Conservation (phyloP, 1,140 invertebrate species). For the Elymnias hypermnestra region DNA sequence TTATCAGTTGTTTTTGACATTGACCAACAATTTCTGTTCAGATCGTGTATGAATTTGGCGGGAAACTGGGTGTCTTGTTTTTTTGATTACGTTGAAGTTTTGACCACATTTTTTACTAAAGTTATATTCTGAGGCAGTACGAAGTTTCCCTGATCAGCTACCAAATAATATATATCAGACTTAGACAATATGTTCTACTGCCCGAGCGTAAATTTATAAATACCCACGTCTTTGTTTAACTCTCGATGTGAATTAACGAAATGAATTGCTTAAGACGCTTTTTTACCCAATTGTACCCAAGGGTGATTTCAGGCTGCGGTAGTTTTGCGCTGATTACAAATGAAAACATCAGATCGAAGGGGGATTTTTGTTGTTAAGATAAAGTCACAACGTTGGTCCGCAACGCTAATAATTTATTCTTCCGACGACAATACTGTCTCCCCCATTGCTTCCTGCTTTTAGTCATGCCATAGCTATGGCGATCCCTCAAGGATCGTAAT, state of each 20-base stretch:
- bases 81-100: too few relatives aligned
- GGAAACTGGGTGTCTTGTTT: too few relatives aligned
- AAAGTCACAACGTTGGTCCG: constrained; percentile 55
- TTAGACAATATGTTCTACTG: too few relatives aligned
- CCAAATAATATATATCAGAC: too few relatives aligned
- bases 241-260: constrained; percentile 22
- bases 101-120: too few relatives aligned
- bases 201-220: too few relatives aligned
- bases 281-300: constrained; percentile 27
- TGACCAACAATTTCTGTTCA: too few relatives aligned
- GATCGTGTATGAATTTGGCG: too few relatives aligned
- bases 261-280: constrained; percentile 28
- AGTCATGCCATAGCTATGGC: constrained; percentile 16
- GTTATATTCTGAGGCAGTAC: too few relatives aligned
- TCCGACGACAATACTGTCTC: constrained; percentile 42
- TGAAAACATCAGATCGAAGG: constrained; percentile 44
- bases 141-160: too few relatives aligned
- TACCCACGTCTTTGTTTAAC: constrained; percentile 9
- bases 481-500: constrained; percentile 1
- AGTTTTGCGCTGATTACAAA: constrained; percentile 52
- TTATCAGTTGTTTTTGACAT: too few relatives aligned
- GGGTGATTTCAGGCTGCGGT: constrained; percentile 21
- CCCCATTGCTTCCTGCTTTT: constrained; percentile 50
- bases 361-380: constrained; percentile 44
- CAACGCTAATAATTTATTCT: constrained; percentile 62